phyloP scores from a whole-genome alignment of 2,888 invertebrate species.

The Trissolcus japonicus region DNA sequence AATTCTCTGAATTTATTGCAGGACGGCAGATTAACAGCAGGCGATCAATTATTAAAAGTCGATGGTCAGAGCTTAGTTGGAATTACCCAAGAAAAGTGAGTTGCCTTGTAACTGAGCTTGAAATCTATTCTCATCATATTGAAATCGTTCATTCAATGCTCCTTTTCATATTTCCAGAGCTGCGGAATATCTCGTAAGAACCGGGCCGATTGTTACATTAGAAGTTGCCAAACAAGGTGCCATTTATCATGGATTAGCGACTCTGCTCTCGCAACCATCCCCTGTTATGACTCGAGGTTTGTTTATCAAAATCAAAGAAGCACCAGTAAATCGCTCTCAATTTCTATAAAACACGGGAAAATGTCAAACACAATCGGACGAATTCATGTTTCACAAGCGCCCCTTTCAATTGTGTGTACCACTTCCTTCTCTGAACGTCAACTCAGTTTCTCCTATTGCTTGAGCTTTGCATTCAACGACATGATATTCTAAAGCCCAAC shows the following conservation, averaged over 20 bases:
- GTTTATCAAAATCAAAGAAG: conserved; percentile 56
- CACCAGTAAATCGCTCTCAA: background rate
- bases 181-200: conserved; percentile 95
- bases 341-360: too few relatives aligned
- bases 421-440: conserved; percentile 11
- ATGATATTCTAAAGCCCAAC: conserved; percentile 12
- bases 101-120: background rate
- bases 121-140: background rate
- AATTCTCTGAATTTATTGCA: conserved; percentile 65
- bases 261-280: conserved; percentile 93
- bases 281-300: conserved; percentile 87
- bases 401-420: conserved; percentile 2
- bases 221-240: conserved; percentile 99
- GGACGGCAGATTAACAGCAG: conserved; percentile 96
- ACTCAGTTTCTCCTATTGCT: conserved; percentile 26
- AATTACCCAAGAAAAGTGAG: conserved; percentile 82
- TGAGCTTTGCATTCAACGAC: conserved; percentile 35
- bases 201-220: conserved; percentile 94
- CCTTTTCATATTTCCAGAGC: conserved; percentile 80
- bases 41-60: conserved; percentile 97
- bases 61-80: conserved; percentile 96
- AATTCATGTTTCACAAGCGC: too few relatives aligned
- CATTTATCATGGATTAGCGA: conserved; percentile 96
- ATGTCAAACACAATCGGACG: too few relatives aligned
- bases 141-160: background rate